phyloP scores from a whole-genome alignment of 2,113 vertebrate genomes.

The Piprites chloris region DNA sequence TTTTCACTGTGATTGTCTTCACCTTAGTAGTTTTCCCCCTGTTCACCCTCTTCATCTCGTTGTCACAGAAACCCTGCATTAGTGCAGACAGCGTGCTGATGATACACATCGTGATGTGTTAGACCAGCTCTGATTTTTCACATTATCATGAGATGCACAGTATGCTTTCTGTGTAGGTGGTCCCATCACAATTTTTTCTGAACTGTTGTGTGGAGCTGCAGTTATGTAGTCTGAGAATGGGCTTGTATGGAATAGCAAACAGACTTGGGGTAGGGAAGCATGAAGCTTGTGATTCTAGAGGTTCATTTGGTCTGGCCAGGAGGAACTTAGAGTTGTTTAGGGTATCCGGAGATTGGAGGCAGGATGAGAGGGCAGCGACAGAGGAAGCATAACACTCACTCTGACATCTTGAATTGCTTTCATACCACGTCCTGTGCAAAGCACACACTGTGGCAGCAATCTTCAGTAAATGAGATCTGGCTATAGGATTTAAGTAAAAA shows the following conservation, averaged over 20 bases:
- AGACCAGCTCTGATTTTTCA: neutral
- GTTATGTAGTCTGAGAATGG: too few species aligned
- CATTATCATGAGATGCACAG: neutral
- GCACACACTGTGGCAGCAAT: neutral
- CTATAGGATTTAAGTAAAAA: neutral
- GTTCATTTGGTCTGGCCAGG: neutral
- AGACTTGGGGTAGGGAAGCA: neutral
- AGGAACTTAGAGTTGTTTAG: rapidly evolving
- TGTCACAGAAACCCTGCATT: neutral
- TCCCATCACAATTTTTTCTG: neutral
- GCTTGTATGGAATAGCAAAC: neutral
- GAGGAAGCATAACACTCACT: neutral
- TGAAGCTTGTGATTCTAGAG: neutral
- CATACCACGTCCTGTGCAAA: neutral
- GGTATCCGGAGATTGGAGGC: neutral
- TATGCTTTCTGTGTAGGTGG: neutral
- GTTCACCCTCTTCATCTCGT: neutral
- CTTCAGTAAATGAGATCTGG: neutral
- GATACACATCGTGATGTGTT: neutral
- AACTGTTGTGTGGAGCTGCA: neutral
- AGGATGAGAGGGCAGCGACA: neutral
- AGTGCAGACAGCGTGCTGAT: neutral
- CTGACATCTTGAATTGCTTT: neutral
- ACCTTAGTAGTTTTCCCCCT: neutral
- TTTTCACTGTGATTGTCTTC: neutral